phyloP scores from a whole-genome alignment of 2,888 invertebrate genomes.

The Melinaea menophilus region DNA sequence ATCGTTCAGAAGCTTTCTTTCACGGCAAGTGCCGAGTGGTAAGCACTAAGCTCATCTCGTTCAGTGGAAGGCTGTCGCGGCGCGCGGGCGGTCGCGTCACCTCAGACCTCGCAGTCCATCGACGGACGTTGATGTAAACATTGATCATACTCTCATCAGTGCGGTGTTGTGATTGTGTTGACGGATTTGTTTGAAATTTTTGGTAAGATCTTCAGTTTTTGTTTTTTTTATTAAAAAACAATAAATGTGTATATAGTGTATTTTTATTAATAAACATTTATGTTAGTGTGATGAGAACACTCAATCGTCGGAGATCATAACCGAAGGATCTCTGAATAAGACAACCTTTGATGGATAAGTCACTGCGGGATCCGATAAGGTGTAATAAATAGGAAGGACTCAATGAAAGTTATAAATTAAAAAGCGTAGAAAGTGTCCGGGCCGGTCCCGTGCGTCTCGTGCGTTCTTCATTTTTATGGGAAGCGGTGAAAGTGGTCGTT shows the following conservation, averaged over 20 bases:
- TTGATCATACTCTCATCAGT: background rate
- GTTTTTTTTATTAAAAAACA: background rate
- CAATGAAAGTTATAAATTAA: conserved; percentile 5
- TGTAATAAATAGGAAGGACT: background rate
- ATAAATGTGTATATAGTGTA: background rate
- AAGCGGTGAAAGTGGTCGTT: no score
- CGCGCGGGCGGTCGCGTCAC: background rate
- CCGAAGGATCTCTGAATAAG: no score
- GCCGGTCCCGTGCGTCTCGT: background rate
- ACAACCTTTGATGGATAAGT: no score
- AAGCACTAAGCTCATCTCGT: no score
- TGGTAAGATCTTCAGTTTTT: background rate
- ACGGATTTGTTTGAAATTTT: background rate
- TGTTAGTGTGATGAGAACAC: no score
- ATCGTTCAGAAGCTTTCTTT: no score
- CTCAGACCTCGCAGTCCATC: background rate
- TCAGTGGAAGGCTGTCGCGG: no score
- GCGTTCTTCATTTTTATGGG: no score
- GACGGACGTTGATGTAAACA: background rate
- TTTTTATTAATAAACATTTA: no score
- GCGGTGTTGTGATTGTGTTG: conserved; percentile 4
- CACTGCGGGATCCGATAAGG: no score
- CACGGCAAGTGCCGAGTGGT: no score
- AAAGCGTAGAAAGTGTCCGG: conserved; percentile 1
- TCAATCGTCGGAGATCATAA: no score